These are phyloP conservation scores for Bombyx mori DNA, from an alignment of 1,140 invertebrate species.

Conservation along the genomic window ASM3026992v2 NC_085133.1:144001-144500, in stretches of 20 bases:
- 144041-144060: no score
- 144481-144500: not conserved
- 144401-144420: not conserved
- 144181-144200: not conserved
- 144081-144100: no score
- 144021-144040: no score
- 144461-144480: not conserved
- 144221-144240: not conserved
- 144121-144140: not conserved
- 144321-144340: not conserved
- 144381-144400: slow-evolving; percentile 4
- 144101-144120: not conserved
- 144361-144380: slow-evolving; percentile 10
- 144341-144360: slow-evolving; percentile 10
- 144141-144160: not conserved
- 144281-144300: no score
- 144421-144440: not conserved
- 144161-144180: not conserved
- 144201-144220: not conserved
- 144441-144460: not conserved
- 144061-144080: no score
- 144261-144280: no score
- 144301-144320: slow-evolving; percentile 4
- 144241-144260: no score
- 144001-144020: no score